phyloP scores from a whole-genome alignment of 2,888 invertebrate species.

The Ornithoptera alexandrae region DNA sequence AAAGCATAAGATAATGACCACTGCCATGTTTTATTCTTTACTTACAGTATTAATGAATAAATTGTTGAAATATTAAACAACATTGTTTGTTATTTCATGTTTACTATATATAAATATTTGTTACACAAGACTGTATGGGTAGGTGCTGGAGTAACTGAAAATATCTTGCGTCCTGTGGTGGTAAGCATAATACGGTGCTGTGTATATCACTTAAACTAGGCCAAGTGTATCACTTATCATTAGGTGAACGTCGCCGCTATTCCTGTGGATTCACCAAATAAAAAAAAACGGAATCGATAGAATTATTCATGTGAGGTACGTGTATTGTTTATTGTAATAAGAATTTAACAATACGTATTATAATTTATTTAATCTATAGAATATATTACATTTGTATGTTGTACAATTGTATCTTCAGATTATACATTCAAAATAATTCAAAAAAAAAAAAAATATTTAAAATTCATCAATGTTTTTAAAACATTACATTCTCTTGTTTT shows the following conservation, averaged over 20 bases:
- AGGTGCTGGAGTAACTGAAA: too few species aligned
- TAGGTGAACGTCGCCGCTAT: too few species aligned
- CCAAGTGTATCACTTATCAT: too few species aligned
- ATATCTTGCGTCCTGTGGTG: too few species aligned
- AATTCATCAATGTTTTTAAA: background rate
- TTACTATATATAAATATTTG: too few species aligned
- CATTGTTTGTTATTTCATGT: background rate
- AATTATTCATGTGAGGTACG: too few species aligned
- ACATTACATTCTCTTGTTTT: background rate
- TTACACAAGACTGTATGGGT: too few species aligned
- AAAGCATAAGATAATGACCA: background rate
- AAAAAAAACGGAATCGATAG: too few species aligned
- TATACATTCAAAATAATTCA: background rate
- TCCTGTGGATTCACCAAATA: too few species aligned
- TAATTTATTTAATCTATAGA: slow-evolving; percentile 10
- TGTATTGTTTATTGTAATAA: background rate
- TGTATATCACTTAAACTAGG: too few species aligned
- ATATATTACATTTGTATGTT: slow-evolving; percentile 22
- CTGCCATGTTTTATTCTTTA: slow-evolving; percentile 23
- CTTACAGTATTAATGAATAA: slow-evolving; percentile 19
- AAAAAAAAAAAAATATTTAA: background rate
- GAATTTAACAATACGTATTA: background rate
- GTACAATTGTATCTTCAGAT: background rate
- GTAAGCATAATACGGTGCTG: too few species aligned
- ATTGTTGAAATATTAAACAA: background rate